phyloP scores from a whole-genome alignment of 1,140 invertebrate species.

The Temnothorax nylanderi region DNA sequence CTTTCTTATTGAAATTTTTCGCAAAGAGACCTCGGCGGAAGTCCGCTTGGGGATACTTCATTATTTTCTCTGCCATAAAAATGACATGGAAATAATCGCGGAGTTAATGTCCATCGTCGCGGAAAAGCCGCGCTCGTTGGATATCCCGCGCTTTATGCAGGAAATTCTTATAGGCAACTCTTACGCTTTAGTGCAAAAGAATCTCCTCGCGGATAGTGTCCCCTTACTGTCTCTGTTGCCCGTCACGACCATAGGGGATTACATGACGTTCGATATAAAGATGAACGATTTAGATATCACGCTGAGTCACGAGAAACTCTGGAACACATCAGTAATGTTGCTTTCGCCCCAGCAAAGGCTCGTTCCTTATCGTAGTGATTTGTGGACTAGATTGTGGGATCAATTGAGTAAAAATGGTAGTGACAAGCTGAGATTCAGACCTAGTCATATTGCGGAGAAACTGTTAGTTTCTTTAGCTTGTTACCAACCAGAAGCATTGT shows the following conservation, averaged over 20 bases:
- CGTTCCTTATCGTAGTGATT: conserved; percentile 91
- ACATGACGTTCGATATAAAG: conserved; percentile 85
- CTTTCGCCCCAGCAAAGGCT: conserved; percentile 92
- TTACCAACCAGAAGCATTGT: conserved; percentile 94
- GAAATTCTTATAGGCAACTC: conserved; percentile 92
- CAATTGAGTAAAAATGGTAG: conserved; percentile 87
- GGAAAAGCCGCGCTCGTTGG: conserved; percentile 85
- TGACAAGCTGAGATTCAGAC: conserved; percentile 88
- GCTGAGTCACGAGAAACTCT: conserved; percentile 89
- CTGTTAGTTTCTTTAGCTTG: conserved; percentile 91
- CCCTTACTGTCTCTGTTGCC: conserved; percentile 90
- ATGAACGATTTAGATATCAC: conserved; percentile 85
- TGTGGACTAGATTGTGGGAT: conserved; percentile 94
- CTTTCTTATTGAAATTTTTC: conserved; percentile 89
- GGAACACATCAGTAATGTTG: conserved; percentile 93
- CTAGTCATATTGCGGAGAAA: conserved; percentile 90
- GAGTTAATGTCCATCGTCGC: conserved; percentile 86
- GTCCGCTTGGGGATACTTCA: conserved; percentile 92
- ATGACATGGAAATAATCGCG: conserved; percentile 89
- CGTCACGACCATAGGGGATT: conserved; percentile 88
- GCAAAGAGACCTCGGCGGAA: conserved; percentile 88
- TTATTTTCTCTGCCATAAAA: conserved; percentile 91
- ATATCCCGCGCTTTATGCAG: conserved; percentile 89
- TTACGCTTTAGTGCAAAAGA: conserved; percentile 90
- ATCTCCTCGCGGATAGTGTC: conserved; percentile 89